Evolutionary conservation across 2,113 vertebrate genomes (phyloP).

Genomic region (Hippocampus abdominalis): DNA sequence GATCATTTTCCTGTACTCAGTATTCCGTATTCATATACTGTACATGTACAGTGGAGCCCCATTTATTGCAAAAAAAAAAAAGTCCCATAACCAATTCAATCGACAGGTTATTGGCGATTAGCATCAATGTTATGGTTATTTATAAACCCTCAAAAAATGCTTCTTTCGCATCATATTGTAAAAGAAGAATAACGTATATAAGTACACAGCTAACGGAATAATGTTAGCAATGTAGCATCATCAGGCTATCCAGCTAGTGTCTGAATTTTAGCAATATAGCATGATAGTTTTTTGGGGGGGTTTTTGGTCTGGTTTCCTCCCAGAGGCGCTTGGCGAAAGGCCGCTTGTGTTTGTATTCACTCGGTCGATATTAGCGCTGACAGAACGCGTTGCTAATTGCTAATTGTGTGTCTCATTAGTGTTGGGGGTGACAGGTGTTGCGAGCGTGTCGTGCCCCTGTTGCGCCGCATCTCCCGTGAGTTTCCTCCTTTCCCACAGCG

Average conservation of each 20-base stretch:
- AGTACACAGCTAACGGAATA: not conserved
- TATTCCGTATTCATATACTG: no score
- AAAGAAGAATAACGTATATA: not conserved
- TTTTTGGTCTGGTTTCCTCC: not conserved
- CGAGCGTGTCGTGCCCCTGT: constrained; percentile 75
- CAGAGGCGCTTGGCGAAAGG: not conserved
- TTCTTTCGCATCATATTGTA: no score
- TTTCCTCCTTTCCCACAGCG: constrained; percentile 58
- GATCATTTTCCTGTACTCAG: no score
- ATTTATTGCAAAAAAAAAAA: no score
- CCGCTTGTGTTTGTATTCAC: constrained; percentile 22
- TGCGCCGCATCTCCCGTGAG: constrained; percentile 64
- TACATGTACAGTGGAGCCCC: no score
- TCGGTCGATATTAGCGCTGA: constrained; percentile 76
- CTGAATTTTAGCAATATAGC: not conserved
- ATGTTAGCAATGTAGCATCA: not conserved
- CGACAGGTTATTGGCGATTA: no score
- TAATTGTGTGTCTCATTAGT: constrained; percentile 83
- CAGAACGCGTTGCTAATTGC: constrained; percentile 79
- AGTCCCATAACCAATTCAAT: no score
- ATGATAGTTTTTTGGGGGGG: not conserved
- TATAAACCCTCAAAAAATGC: no score
- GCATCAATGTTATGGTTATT: no score
- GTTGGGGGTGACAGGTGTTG: constrained; percentile 80
- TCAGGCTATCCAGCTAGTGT: not conserved